These are phyloP conservation scores for Speoplatyrhinus poulsoni DNA, from an alignment of 2,113 vertebrate genomes.

Conservation along the genomic window DNA sequence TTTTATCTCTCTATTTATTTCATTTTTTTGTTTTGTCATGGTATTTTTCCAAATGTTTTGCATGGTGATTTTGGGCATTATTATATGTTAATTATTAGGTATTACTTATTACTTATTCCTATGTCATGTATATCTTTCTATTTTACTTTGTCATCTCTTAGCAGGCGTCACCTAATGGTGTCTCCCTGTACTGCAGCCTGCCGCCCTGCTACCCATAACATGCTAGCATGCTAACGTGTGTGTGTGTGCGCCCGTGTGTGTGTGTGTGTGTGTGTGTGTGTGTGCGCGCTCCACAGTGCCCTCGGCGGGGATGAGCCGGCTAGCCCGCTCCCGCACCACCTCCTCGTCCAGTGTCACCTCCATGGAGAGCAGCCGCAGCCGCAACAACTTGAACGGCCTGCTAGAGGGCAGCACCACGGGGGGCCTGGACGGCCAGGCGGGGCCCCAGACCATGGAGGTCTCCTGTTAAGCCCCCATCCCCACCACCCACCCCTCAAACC, in stretches of 20 bases:
- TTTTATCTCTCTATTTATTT: constrained; percentile 15
- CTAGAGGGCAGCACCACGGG: constrained; percentile 78
- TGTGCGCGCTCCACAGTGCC: constrained; percentile 80
- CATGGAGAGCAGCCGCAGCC: constrained; percentile 85
- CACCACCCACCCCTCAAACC: constrained; percentile 7
- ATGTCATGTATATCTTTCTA: too few relatives aligned
- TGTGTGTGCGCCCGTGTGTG: not conserved
- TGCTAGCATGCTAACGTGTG: not conserved
- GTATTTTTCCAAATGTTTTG: constrained; percentile 40
- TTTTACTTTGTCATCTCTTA: constrained; percentile 11
- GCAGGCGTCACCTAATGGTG: not conserved
- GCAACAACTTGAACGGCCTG: constrained; percentile 83
- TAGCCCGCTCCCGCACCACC: constrained; percentile 89
- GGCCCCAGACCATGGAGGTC: constrained; percentile 92
- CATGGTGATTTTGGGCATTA: constrained; percentile 43
- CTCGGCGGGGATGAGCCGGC: constrained; percentile 88
- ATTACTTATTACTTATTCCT: too few relatives aligned
- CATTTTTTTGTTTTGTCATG: constrained; percentile 8
- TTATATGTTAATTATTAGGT: not conserved
- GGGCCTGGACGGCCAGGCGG: constrained; percentile 77
- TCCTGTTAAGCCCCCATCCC: constrained; percentile 82
- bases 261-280: constrained; percentile 8
- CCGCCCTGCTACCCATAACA: not conserved
- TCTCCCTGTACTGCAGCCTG: constrained; percentile 10
- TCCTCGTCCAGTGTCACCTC: constrained; percentile 92